Base-by-base conservation (phyloP, 2,113 vertebrate genomes). In the Osmerus mordax region DNA sequence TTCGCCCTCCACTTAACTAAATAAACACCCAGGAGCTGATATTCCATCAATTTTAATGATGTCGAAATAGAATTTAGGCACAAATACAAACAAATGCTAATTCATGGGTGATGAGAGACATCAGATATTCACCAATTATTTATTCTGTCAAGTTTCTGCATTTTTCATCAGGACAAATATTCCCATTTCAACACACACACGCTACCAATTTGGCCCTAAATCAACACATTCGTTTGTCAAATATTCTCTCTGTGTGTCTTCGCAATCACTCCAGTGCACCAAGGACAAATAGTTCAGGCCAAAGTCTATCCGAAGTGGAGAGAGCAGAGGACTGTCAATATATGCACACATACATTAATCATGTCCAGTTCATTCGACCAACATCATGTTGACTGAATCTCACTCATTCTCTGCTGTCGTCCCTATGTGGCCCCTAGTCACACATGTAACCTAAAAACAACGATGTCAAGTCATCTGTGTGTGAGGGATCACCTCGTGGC, bases 131-230 rank as follows among this genome's bases (percentile, higher is more conserved):
- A 78, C 86, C 88, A 83, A 89, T 88, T 90, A 89, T 91, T 92
- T 91, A 91, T 91, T 90, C 88, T 89, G 86, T 87, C 81, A 87
- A 88, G 86, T 90, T 89, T 89, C 88, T 92, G 88, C 89, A 93
- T 93, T 91, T 91, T 93, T 92, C 87, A 92, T 91, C 88, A 90
- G 87, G 90, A 92, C 91, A 92, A 93, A 91, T 91, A 87, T 90
- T 90, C 89, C 89, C 87, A 87, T 90, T 92, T 91, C 89, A 87
- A 87, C 87, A 87, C 75, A 90, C 68, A 90, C 80, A 76, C 86
- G 85, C 76, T 73, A 5, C 23, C 61, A 32, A 87, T 88, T 85
- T 81, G 66, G 74, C 82, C 82, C 85, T 89, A 87, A 91, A 91
- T 91, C 88, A 90, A 90, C 86, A 89, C 70, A 69, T 84, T 87